Evolutionary conservation across 2,888 invertebrate species (phyloP), one percentile per base, ranked within the genome.

Genomic region (Neoscelio sp.): DNA sequence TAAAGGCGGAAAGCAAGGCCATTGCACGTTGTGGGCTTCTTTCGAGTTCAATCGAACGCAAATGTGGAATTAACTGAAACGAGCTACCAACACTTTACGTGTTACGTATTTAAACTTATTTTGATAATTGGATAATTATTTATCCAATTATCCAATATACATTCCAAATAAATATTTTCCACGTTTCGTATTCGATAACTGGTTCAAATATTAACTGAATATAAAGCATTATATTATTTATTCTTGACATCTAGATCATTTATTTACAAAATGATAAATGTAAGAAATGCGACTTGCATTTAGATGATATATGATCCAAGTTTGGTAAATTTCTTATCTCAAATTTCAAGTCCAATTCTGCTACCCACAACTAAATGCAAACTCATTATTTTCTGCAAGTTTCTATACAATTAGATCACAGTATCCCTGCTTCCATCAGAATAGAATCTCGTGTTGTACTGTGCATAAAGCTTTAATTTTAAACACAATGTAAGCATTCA

Each of bases 31-130:
- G 35, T 46, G 64, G 84, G 83, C 70, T 85, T 83, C 85, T 52
- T 76, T 82, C 78, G 67, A 82, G 82, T 78, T 76, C 80, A 79
- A 82, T 83, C 81, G 75, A 82, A 82, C 80, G 60, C 54, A 65
- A 75, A 75, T 28, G 30, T n/a, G 28, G 44, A 73, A 76, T 76
- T 68, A 73, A 60, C 33, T 68, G 38, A 65, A 68, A 64, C 60
- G 38, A 71, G 67, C 58, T 56, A 65, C 50, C 54, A 68, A 65
- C 73, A 73, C 73, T 78, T 80, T 38, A 78, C 54, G 67, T 33
- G 70, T 71, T 76, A 76, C 65, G 44, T 50, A 38, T 70, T 78
- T 71, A 58, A 33, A 65, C 64, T 62, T 64, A 64, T 56, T 65
- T 20, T 12, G 5, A 26, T 54, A 62, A 76, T 70, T 62, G 54